These are phyloP conservation scores for Stegodyphus mimosarum DNA, from an alignment of 1,140 invertebrate species.

Conservation along the genomic window DNA sequence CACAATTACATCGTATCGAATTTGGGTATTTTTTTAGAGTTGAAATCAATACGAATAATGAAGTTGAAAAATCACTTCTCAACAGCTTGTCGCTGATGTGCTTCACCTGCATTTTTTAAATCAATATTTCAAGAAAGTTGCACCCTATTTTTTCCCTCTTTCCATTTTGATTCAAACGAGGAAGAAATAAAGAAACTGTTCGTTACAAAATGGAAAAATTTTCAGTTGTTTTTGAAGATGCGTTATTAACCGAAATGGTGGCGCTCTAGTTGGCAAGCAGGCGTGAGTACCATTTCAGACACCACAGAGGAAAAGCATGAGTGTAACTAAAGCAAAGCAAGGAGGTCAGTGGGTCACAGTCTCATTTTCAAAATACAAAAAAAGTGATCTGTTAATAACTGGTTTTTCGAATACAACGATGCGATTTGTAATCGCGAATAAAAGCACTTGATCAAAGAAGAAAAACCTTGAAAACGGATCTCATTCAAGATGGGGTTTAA, in stretches of 20 bases:
- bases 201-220: background rate
- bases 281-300: conserved; percentile 2
- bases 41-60: no score
- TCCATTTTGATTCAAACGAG: no score
- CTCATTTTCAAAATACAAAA: background rate
- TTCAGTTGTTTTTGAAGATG: background rate
- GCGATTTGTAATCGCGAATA: background rate
- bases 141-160: no score
- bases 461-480: background rate
- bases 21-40: no score
- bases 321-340: background rate
- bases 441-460: background rate
- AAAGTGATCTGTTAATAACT: background rate
- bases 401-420: background rate
- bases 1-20: no score
- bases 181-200: no score
- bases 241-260: background rate
- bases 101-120: no score
- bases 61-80: no score
- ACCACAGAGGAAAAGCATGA: background rate
- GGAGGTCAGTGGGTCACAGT: background rate
- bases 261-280: conserved; percentile 12
- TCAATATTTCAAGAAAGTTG: no score
- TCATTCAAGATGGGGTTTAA: background rate
- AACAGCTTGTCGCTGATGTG: no score